Evolutionary conservation across 2,888 invertebrate species (phyloP), one percentile per base, ranked within the genome.

Genomic region (Yponomeuta evonymella): DNA sequence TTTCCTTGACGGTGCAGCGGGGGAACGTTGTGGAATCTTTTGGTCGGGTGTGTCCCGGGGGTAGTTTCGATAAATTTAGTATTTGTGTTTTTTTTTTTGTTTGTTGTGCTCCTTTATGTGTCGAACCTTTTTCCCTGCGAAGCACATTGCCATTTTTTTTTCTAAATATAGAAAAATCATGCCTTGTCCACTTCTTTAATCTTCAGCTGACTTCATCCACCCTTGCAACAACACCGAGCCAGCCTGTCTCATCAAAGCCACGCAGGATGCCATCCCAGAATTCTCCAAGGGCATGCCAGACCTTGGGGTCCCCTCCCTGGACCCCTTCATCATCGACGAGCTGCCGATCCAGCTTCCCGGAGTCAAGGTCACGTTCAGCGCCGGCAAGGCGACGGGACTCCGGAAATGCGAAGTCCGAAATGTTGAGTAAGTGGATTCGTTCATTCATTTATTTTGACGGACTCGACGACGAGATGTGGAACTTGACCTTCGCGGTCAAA

Each of bases 301-400:
- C 0, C 81, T 91, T 0, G 88, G 86, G 48, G 91, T 92, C 5
- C 90, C 91, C 8, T 75, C 90, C 0, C 73, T 92, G 70, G 92
- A 92, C 71, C 92, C 91, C 0, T 92, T 91, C 73, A 69, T 88
- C 64, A 90, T 91, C 69, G 88, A 90, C 1, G 85, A 90, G 74
- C 77, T 91, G 58, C 90, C 91, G 2, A 91, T 92, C 70, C 91
- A 91, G 73, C 79, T 92, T 63, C 91, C 92, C 0, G 91, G 92
- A 2, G 89, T 92, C 73, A 91, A 89, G 72, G 91, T 92, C 48
- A 91, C 91, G 2, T 91, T 92, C 72, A 79, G 87, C 62, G 85
- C 83, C 36, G 91, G 91, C 12, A 91, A 87, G 72, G 90, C 84
- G 11, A 89, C 90, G 0, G 92, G 92, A 5, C 76, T 92, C 69